Base-by-base conservation (phyloP, 2,888 invertebrate genomes). In the Melanchra persicariae region DNA sequence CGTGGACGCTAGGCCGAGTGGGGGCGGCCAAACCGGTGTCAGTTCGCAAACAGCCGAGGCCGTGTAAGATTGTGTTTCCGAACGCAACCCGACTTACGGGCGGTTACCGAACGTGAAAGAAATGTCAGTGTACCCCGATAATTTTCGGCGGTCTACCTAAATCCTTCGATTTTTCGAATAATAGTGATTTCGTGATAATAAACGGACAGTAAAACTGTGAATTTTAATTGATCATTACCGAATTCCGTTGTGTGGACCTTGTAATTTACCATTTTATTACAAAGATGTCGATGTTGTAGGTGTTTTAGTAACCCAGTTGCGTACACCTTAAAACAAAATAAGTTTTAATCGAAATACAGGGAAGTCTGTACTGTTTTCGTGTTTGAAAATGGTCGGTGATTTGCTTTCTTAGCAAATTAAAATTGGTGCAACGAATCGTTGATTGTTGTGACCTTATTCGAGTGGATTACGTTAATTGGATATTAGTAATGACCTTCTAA, bases 401-500 rank as follows among this genome's bases (percentile, higher is more conserved):
- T 84, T 55, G 70, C 69, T 82, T 80, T 79, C 71, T 65, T 82
- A 73, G 65, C 68, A 54, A 75, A 74, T 63, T 66, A 60, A 65
- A 72, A 37, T 58, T 71, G 67, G 63, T 81, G 82, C 77, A 79
- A 80, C 80, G 64, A 85, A 84, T 79, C 45, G 74, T 57, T 77
- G 73, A 75, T 69, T 77, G 71, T 74, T 77, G 85, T 88, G 87
- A 85, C 88, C 85, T 86, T 85, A 83, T 71, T 86, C 78, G 70
- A 79, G 72, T 74, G 75, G 65, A 75, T 77, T 83, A 76, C 70
- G 76, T 82, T 84, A 73, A 74, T 84, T 72, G 77, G 79, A 81
- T 61, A 65, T 67, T 73, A 85, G 85, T 78, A 83, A 94, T 95
- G 94, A 90, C 91, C 93, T 91, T 93, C 91, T 95, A 95, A 92